Base-by-base conservation (phyloP, 1,140 invertebrate genomes). In the Chelonus insularis region DNA sequence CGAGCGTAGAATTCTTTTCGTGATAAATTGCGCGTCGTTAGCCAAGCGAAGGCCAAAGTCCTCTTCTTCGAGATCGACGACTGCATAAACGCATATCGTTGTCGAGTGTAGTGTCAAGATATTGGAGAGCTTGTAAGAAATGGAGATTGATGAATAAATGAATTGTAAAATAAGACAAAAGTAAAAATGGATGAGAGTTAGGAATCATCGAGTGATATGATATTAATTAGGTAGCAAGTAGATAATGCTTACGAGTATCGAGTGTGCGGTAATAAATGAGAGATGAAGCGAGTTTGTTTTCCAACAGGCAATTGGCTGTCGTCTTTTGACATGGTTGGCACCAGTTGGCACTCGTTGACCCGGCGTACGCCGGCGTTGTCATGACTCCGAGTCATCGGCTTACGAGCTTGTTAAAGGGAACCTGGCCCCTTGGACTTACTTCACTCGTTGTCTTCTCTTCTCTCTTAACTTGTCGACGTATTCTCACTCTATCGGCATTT, bases 331-430 rank as follows among this genome's bases (percentile, higher is more conserved):
- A 73, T 69, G 68, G 68, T 77, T 79, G 75, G 69, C 77, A 73
- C 69, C 71, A 78, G 77, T 79, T 79, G 75, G 54, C 76, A 75
- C 77, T 73, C 66, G 71, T 79, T 79, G 75, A 76, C 76, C 73
- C 71, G 50, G 32, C 51, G 51, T 61, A 55, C 68, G 63, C 69
- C 62, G 67, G 68, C 70, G 72, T 79, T 79, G 76, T 79, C 76
- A 78, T 77, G 76, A 78, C 76, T 78, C 72, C 74, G 68, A 78
- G 76, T 78, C 74, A 78, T 78, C 72, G 75, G 75, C 74, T 79
- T 76, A 71, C 73, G 68, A 72, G 73, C 68, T 70, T 66, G 74
- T 78, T 79, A 77, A 79, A 75, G 50, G 55, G 37, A 36, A 57
- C 48, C 57, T 63, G 39, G 36, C 51, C 32, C 45, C 57, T 32